These are phyloP conservation scores for Xenopus petersii DNA, from an alignment of 2,797 vertebrate genomes.

Conservation along the genomic window DNA sequence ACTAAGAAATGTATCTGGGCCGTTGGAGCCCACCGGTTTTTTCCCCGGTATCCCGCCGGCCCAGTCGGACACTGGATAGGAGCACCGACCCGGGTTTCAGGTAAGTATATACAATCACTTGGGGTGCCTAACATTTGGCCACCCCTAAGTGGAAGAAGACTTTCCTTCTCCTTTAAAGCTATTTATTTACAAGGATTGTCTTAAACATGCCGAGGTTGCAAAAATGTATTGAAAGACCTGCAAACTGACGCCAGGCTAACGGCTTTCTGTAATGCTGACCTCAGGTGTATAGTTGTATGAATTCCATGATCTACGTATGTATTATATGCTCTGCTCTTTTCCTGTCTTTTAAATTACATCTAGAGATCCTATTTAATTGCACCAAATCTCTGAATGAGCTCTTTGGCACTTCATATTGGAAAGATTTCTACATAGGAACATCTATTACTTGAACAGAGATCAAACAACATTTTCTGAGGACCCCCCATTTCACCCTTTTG, in stretches of 20 bases:
- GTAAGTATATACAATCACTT: no score
- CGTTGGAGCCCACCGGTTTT: no score
- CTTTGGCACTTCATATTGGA: constrained; percentile 52
- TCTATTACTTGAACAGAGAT: constrained; percentile 75
- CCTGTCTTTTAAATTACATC: constrained; percentile 29
- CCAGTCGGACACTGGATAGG: no score
- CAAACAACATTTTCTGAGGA: constrained; percentile 64
- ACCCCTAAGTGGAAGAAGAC: no score
- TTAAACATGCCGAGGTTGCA: constrained; percentile 71
- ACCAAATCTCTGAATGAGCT: not conserved
- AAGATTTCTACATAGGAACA: constrained; percentile 70
- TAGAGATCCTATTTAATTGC: not conserved
- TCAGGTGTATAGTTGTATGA: constrained; percentile 70
- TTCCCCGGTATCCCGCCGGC: no score
- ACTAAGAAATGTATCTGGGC: no score
- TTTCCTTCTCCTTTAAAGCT: constrained; percentile 2
- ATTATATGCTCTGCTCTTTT: constrained; percentile 68
- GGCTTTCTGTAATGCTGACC: constrained; percentile 66
- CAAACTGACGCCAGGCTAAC: constrained; percentile 61
- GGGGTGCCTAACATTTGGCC: no score
- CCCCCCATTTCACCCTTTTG: not conserved
- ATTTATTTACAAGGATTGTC: constrained; percentile 72
- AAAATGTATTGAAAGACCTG: constrained; percentile 63
- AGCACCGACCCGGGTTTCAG: no score
- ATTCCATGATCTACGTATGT: constrained; percentile 71